Conservation (phyloP, 2,888 invertebrate genomes). For the Cecidostiba fungosa region DNA sequence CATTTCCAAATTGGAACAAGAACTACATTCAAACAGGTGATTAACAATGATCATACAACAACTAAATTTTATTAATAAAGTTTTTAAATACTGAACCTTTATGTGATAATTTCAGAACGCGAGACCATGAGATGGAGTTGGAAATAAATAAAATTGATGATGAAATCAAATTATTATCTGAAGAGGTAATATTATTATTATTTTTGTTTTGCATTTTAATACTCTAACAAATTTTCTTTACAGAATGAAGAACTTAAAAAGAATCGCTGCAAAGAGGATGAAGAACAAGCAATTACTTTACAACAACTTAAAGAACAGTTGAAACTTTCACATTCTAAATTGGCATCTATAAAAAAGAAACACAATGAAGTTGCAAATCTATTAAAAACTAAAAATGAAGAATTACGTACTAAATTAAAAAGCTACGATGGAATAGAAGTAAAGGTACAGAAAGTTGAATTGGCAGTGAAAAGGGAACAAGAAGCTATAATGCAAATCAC, state of each 20-base stretch:
- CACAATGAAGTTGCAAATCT: conserved; percentile 47
- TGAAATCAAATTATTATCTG: conserved; percentile 21
- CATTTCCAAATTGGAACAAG: conserved; percentile 34
- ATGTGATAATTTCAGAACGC: not conserved
- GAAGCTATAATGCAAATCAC: conserved; percentile 16
- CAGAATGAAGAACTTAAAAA: conserved; percentile 43
- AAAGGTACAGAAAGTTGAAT: conserved; percentile 26
- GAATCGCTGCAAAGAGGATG: conserved; percentile 10
- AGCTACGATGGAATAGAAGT: conserved; percentile 35
- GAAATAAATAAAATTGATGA: conserved; percentile 22
- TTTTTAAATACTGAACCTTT: conserved; percentile 13
- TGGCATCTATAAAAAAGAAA: conserved; percentile 36
- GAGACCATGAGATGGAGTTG: not conserved
- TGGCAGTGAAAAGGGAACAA: conserved; percentile 50
- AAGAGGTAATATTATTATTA: conserved; percentile 46
- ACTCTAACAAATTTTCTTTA: not conserved
- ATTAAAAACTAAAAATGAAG: conserved; percentile 54
- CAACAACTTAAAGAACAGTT: conserved; percentile 48
- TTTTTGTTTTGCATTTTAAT: not conserved
- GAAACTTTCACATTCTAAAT: conserved; percentile 42
- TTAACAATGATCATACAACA: not conserved
- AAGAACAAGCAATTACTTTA: conserved; percentile 36
- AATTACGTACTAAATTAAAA: conserved; percentile 47
- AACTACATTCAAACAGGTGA: conserved; percentile 44
- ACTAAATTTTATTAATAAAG: conserved; percentile 1